These are phyloP conservation scores for Harpagifer antarcticus DNA, from an alignment of 2,797 vertebrate species.

Conservation along the genomic window DNA sequence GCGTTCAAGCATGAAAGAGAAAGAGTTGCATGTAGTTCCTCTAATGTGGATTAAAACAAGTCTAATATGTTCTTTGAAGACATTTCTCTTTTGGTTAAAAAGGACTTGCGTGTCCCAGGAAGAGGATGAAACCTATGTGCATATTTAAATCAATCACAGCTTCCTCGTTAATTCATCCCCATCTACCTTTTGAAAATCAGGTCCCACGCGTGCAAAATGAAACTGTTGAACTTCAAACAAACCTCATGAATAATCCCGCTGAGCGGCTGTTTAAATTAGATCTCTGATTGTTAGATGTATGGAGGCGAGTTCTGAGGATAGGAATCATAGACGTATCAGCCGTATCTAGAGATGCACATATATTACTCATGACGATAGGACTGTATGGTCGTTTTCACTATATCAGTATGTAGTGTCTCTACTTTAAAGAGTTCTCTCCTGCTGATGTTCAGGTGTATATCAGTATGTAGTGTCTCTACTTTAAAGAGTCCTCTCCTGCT, in stretches of 20 bases:
- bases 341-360: too few species aligned
- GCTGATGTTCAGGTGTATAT: too few species aligned
- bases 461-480: too few species aligned
- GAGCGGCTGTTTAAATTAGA: conserved; percentile 82
- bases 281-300: conserved; percentile 76
- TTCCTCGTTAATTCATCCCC: conserved; percentile 78
- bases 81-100: conserved; percentile 51
- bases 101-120: conserved; percentile 64
- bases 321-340: conserved; percentile 9
- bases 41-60: conserved; percentile 51
- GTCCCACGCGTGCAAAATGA: conserved; percentile 80
- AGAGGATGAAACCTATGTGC: conserved; percentile 68
- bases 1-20: conserved; percentile 40
- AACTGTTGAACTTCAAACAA: conserved; percentile 87
- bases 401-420: too few species aligned
- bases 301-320: conserved; percentile 62
- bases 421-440: too few species aligned
- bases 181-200: conserved; percentile 84
- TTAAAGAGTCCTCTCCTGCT: too few species aligned
- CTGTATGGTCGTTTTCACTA: too few species aligned
- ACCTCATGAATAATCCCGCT: conserved; percentile 85
- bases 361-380: too few species aligned
- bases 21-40: conserved; percentile 34
- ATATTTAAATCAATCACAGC: conserved; percentile 81
- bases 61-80: conserved; percentile 62